Conservation (phyloP, 2,888 invertebrate genomes). For the Orthosia cruda region DNA sequence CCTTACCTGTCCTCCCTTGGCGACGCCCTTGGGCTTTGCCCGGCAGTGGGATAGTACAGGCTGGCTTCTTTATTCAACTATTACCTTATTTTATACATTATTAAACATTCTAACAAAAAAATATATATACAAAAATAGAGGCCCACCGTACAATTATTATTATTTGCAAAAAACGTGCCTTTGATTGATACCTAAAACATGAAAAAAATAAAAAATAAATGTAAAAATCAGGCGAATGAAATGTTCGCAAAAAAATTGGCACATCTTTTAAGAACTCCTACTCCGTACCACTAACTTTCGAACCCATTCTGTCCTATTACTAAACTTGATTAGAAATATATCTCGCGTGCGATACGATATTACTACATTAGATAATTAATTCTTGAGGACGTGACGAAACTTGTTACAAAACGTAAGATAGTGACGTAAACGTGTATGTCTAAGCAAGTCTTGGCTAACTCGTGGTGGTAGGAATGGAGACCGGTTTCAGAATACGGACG, state of each 20-base stretch:
- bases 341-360: constrained; percentile 11
- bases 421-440: constrained; percentile 56
- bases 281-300: constrained; percentile 12
- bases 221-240: too few relatives aligned
- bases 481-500: constrained; percentile 64
- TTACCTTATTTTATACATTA: too few relatives aligned
- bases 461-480: constrained; percentile 19
- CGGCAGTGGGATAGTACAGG: too few relatives aligned
- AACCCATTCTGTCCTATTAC: constrained; percentile 16
- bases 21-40: too few relatives aligned
- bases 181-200: too few relatives aligned
- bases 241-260: not conserved
- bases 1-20: too few relatives aligned
- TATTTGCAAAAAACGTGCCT: too few relatives aligned
- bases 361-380: constrained; percentile 20
- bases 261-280: not conserved
- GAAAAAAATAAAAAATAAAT: too few relatives aligned
- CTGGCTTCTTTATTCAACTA: too few relatives aligned
- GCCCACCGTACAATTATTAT: too few relatives aligned
- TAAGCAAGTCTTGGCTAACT: constrained; percentile 34
- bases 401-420: constrained; percentile 50
- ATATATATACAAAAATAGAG: too few relatives aligned
- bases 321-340: constrained; percentile 46
- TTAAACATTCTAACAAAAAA: too few relatives aligned
- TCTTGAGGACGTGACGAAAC: constrained; percentile 45